Percentiles rank a stretch among this genome's conserved stretches.
Conservation (phyloP, 2,113 vertebrate genomes). For the Sialia sialis region DNA sequence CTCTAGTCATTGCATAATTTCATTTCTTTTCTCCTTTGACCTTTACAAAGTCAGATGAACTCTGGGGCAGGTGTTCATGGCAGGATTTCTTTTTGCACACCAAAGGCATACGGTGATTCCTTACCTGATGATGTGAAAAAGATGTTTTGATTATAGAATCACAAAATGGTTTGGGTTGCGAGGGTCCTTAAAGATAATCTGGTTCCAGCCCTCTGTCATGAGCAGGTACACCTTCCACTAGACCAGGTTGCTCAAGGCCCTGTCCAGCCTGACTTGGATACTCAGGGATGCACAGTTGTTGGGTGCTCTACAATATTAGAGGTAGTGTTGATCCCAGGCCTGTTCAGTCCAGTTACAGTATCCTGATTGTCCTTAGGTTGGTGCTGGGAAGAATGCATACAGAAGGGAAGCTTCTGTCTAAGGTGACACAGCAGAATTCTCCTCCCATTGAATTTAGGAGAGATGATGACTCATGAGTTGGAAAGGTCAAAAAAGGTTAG, state of each 20-base stretch:
- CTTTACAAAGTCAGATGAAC: background rate
- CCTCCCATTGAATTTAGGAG: background rate
- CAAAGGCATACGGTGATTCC: background rate
- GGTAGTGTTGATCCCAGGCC: background rate
- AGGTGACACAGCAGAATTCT: background rate
- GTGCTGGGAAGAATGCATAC: background rate
- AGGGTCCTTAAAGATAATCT: background rate
- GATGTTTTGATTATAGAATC: background rate
- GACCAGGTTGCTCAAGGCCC: background rate
- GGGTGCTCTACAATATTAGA: background rate
- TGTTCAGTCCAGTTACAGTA: background rate
- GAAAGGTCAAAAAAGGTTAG: background rate
- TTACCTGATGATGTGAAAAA: background rate
- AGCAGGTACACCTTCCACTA: background rate
- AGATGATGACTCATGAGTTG: background rate
- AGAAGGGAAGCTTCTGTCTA: background rate
- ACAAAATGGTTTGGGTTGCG: background rate
- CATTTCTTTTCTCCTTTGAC: background rate
- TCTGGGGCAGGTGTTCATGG: background rate
- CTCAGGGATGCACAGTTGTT: background rate
- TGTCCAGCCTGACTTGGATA: background rate
- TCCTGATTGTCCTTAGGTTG: background rate
- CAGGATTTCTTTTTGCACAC: background rate
- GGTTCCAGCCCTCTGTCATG: background rate
- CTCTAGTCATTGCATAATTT: background rate